Base-by-base conservation (phyloP, 2,797 vertebrate genomes). In the Vespertilio murinus region DNA sequence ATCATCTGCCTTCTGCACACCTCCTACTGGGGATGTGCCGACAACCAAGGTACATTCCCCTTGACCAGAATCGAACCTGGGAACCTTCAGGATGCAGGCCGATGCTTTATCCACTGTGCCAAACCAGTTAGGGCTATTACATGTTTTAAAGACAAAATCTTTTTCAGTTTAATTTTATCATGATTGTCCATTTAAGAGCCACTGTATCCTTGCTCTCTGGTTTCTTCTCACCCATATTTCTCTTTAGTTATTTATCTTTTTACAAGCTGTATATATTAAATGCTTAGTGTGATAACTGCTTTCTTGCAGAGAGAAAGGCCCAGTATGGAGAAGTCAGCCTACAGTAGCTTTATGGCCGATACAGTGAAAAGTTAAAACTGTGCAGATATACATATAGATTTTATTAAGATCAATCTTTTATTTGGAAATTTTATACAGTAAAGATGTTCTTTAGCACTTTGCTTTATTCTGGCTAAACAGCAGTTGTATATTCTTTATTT, bases 91-190 rank as follows among this genome's bases (percentile, higher is more conserved):
- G 13, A 3, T 14, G 12, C 45, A 47, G 13, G 45, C 45, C 45
- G 13, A 16, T 4, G 13, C 45, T 47, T 1, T 47, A 47, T 47
- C 45, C 45, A 47, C 45, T 47, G 45, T 13, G 13, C 45, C 45
- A 47, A 47, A 47, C 45, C 11, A 2, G 45, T 47, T 47, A 47
- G 45, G 12, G 45, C 54, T 80, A 2, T 35, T 74, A 28, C 65
- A 47, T 88, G 47, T 94, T 88, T 94, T 94, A 86, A 88, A 90
- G 59, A 70, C 69, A 77, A 35, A 85, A 5, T 90, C 13, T 81
- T 90, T 64, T 91, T 86, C 28, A 28, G 18, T 82, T 91, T 91
- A 86, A 80, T 90, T 70, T 94, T 69, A 38, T 71, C 35, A 49
- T 90, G 82, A 71, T 83, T 88, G 59, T 88, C 74, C 33, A 52